These are phyloP conservation scores for Meriones psammophilus DNA, from an alignment of 2,797 vertebrate species.

Conservation along the genomic window DNA sequence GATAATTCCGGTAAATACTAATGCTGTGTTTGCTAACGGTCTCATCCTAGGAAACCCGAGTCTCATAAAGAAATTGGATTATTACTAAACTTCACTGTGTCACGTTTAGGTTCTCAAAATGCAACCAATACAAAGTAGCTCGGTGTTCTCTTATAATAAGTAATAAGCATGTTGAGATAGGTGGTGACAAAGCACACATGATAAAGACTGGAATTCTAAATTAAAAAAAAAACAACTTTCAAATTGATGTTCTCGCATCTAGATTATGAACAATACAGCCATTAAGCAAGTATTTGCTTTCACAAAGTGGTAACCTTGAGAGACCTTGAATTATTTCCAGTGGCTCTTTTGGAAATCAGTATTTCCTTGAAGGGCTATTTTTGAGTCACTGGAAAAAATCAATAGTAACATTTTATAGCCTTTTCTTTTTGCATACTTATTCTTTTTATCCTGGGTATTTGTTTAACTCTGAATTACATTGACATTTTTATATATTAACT, in stretches of 20 bases:
- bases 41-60: not conserved
- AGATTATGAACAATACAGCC: not conserved
- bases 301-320: constrained; percentile 23
- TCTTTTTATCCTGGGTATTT: not conserved
- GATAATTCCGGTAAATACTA: not conserved
- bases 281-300: constrained; percentile 23
- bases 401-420: constrained; percentile 54
- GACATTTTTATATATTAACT: constrained; percentile 21
- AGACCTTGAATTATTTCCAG: not conserved
- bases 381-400: constrained; percentile 33
- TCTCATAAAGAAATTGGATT: constrained; percentile 16
- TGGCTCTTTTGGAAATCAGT: constrained; percentile 5
- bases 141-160: not conserved
- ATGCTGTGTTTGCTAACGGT: constrained; percentile 25
- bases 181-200: not conserved
- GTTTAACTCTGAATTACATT: constrained; percentile 50
- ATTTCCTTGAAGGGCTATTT: constrained; percentile 48
- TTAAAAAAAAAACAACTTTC: not conserved
- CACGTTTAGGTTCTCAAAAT: constrained; percentile 34
- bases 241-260: constrained; percentile 21
- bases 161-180: not conserved
- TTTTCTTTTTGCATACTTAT: not conserved
- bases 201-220: not conserved
- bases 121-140: not conserved
- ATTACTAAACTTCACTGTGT: constrained; percentile 26